Evolutionary conservation across 2,888 invertebrate genomes (phyloP).

Genomic region (Drosophila cognata): DNA sequence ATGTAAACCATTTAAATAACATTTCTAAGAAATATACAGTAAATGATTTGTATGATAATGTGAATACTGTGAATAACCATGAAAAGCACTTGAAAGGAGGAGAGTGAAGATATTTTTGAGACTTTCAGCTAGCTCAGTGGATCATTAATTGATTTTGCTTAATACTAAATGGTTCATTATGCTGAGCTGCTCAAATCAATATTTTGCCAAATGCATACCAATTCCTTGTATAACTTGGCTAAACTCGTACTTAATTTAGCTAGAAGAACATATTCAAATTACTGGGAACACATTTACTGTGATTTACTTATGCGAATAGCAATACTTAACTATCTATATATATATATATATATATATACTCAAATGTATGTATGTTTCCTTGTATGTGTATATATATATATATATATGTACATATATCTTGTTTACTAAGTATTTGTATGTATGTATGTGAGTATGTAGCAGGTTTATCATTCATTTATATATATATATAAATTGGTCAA

Average conservation of each 20-base stretch:
- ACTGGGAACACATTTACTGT: slow-evolving; percentile 46
- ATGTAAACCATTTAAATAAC: slow-evolving; percentile 61
- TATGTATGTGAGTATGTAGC: slow-evolving; percentile 25
- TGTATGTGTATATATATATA: slow-evolving; percentile 14
- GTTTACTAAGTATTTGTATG: slow-evolving; percentile 23
- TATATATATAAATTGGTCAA: slow-evolving; percentile 48
- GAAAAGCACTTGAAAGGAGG: slow-evolving; percentile 35
- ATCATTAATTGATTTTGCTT: slow-evolving; percentile 12
- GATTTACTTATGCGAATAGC: slow-evolving; percentile 44
- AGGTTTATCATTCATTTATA: slow-evolving; percentile 52
- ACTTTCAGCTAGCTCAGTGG: slow-evolving; percentile 20
- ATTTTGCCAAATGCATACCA: slow-evolving; percentile 44
- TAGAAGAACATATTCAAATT: slow-evolving; percentile 33
- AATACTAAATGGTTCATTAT: slow-evolving; percentile 12
- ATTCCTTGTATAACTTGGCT: slow-evolving; percentile 52
- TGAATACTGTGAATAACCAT: slow-evolving; percentile 40
- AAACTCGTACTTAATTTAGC: slow-evolving; percentile 35
- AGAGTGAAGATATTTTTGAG: slow-evolving; percentile 32
- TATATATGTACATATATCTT: slow-evolving; percentile 6
- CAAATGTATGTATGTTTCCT: slow-evolving; percentile 2
- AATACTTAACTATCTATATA: slow-evolving; percentile 44
- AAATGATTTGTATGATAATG: slow-evolving; percentile 46
- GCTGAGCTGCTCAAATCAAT: slow-evolving; percentile 22
- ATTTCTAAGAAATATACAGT: slow-evolving; percentile 61
- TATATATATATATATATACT: slow-evolving; percentile 26